Evolutionary conservation across 2,113 vertebrate genomes (phyloP), one percentile per base, ranked within the genome.

Genomic region (Genyomyrus donnyi): DNA sequence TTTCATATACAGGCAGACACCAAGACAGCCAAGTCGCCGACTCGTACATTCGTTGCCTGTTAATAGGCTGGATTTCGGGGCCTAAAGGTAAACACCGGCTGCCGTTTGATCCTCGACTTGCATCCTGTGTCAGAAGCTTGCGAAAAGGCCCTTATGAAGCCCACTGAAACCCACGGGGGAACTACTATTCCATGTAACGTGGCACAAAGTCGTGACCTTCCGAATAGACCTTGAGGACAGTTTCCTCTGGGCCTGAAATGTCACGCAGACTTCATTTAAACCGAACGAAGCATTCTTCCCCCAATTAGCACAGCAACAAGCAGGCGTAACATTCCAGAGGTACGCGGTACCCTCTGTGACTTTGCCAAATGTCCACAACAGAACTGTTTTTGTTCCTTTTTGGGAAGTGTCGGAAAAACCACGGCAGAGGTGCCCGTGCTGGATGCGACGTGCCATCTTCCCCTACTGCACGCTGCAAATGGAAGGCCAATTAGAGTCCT

Each of bases 401-500:
- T 39, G 35, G 74, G 74, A 80, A 19, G 15, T 19, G 74, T 17
- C 17, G 31, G 35, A 83, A 50, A 62, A n/a, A 48, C 15, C 21
- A 17, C 4, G 45, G 21, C 83, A n/a, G 39, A 46, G 83, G 24
- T 4, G 24, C 3, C 45, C 3, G 5, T 3, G 19, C 80, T 10
- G 7, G 80, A 24, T 21, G 2, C 42, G 10, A 11, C 9, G 45
- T n/a, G 80, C 80, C 5, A 1, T 24, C 80, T 46, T 3, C 21
- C 39, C 56, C 52, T 46, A 84, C 91, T 90, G 89, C 90, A 91
- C 91, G 88, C 89, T 83, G 91, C 91, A 90, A 91, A 90, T 92
- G 91, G 92, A 91, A 93, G 94, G 92, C 89, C 92, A 94, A 95
- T 95, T 94, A 94, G 91, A 92, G 89, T 56, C 88, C 90, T 90